phyloP scores from a whole-genome alignment of 2,888 invertebrate genomes.

The Aleiodes alternator region DNA sequence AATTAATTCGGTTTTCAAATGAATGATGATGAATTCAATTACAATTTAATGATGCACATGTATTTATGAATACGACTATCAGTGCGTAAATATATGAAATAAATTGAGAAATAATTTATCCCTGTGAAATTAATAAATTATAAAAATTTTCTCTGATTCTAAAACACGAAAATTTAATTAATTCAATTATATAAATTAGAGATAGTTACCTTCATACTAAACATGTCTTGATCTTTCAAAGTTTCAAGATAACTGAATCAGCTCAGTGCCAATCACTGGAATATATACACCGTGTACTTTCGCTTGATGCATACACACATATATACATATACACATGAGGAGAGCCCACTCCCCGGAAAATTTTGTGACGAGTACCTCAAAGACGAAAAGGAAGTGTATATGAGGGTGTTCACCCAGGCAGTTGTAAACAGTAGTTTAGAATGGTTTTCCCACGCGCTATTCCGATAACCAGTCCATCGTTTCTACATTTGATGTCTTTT shows the following conservation, averaged over 20 bases:
- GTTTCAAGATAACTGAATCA: conserved; percentile 64
- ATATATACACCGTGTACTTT: conserved; percentile 73
- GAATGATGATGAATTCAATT: too few species aligned
- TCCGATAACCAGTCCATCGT: conserved; percentile 7
- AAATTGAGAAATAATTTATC: too few species aligned
- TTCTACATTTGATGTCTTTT: neutral
- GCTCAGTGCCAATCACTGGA: conserved; percentile 68
- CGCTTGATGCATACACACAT: conserved; percentile 58
- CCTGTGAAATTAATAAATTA: too few species aligned
- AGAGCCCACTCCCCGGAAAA: conserved; percentile 67
- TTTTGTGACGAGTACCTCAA: conserved; percentile 51
- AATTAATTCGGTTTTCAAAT: too few species aligned
- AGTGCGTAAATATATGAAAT: too few species aligned
- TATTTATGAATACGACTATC: neutral
- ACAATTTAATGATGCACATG: conserved; percentile 24
- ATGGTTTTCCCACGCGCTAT: conserved; percentile 20
- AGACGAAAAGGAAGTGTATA: conserved; percentile 23
- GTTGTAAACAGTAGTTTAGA: conserved; percentile 11
- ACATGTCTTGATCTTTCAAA: conserved; percentile 1
- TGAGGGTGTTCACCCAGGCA: conserved; percentile 27
- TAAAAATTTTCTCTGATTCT: neutral
- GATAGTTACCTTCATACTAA: conserved; percentile 10
- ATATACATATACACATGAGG: neutral
- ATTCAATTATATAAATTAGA: neutral
- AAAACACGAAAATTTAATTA: neutral